A percentile compares a stretch with the other conserved stretches of the same genome.
These are phyloP conservation scores for Lindbergichthys nudifrons DNA, from an alignment of 2,797 vertebrate genomes.

Conservation along the genomic window DNA sequence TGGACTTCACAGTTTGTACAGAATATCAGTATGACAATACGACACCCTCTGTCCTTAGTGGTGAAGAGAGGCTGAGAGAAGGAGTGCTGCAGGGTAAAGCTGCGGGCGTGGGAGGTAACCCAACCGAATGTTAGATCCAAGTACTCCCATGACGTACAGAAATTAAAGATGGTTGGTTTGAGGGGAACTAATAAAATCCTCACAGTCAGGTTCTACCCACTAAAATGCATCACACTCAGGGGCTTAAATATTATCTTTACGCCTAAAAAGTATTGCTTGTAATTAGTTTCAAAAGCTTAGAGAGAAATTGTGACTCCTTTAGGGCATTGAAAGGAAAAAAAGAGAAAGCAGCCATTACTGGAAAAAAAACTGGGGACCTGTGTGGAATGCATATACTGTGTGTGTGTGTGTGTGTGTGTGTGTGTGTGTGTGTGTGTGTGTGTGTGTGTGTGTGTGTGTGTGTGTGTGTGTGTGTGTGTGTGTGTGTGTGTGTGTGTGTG, in stretches of 20 bases:
- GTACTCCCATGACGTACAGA: constrained; percentile 5
- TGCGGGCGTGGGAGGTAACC: constrained; percentile 53
- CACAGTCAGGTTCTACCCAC: constrained; percentile 16
- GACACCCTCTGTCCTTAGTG: constrained; percentile 9
- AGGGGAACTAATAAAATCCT: constrained; percentile 32
- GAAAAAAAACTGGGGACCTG: constrained; percentile 25
- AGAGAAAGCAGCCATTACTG: constrained; percentile 19
- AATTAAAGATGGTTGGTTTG: constrained; percentile 24
- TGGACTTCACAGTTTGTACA: too few relatives aligned
- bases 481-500: constrained; percentile 8
- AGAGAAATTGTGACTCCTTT: constrained; percentile 39
- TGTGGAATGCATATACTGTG: constrained; percentile 25
- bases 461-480: constrained; percentile 8
- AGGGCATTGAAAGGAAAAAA: constrained; percentile 23
- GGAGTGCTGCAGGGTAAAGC: constrained; percentile 48
- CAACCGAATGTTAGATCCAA: constrained; percentile 42
- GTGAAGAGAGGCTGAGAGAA: constrained; percentile 59
- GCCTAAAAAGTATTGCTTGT: constrained; percentile 36
- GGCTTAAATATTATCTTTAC: constrained; percentile 32
- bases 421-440: neutral
- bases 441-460: constrained; percentile 9
- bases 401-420: constrained; percentile 5
- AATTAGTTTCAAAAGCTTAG: constrained; percentile 54
- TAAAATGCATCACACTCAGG: constrained; percentile 31
- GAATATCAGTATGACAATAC: too few relatives aligned